Percentiles rank a stretch among this genome's conserved stretches.
These are phyloP conservation scores for Pandemis corylana DNA, from an alignment of 2,888 invertebrate species.

Conservation along the genomic window DNA sequence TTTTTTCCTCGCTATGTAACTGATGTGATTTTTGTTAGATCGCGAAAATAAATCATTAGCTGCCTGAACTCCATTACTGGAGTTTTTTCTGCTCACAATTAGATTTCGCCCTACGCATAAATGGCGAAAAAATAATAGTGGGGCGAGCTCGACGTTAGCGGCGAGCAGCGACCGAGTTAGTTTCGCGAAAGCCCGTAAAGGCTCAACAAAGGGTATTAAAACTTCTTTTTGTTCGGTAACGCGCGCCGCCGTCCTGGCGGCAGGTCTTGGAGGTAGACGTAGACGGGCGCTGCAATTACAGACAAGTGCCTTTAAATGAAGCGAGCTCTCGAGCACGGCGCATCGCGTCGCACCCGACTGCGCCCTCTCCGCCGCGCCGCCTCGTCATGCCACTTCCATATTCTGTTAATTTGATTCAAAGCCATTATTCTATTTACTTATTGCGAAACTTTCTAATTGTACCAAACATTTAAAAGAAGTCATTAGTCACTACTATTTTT, in stretches of 20 bases:
- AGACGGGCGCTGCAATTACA: conserved; percentile 77
- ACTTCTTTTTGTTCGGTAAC: conserved; percentile 78
- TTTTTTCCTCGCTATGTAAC: conserved; percentile 4
- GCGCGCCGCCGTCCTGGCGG: conserved; percentile 65
- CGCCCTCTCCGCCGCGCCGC: conserved; percentile 64
- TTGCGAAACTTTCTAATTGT: conserved; percentile 43
- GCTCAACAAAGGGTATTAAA: conserved; percentile 76
- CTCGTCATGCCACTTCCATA: conserved; percentile 62
- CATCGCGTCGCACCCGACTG: conserved; percentile 76
- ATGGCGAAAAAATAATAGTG: conserved; percentile 35
- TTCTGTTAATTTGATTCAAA: conserved; percentile 74
- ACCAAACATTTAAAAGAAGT: conserved; percentile 3
- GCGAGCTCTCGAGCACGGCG: conserved; percentile 83
- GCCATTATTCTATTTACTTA: conserved; percentile 58
- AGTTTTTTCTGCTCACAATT: conserved; percentile 18
- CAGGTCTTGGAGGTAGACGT: conserved; percentile 70
- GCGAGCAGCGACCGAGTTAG: conserved; percentile 41
- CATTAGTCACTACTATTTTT: not conserved
- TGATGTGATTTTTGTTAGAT: conserved; percentile 20
- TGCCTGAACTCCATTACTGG: conserved; percentile 16
- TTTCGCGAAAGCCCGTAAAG: conserved; percentile 51
- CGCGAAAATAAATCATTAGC: conserved; percentile 29
- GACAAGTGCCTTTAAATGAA: conserved; percentile 84
- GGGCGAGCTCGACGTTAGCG: conserved; percentile 25
- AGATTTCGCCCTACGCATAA: conserved; percentile 11